A percentile compares a stretch with the other conserved stretches of the same genome.
Evolutionary conservation across 2,797 vertebrate genomes (phyloP).

Genomic region (Dendrocincla fuliginosa): DNA sequence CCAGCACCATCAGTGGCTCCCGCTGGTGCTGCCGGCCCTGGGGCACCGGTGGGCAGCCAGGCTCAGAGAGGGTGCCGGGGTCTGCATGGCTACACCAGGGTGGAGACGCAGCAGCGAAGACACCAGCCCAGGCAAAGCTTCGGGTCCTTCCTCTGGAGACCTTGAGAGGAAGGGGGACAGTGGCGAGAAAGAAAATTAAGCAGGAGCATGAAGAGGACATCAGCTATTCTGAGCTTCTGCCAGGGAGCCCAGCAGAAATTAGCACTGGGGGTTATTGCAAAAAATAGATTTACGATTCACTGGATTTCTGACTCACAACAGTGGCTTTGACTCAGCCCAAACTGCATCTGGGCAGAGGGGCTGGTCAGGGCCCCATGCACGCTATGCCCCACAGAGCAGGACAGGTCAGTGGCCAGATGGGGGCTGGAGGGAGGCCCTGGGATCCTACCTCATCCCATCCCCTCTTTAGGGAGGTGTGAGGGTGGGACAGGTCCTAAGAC

Average conservation of each 20-base stretch:
- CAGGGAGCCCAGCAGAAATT: background rate
- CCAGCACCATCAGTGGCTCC: slow-evolving; percentile 10
- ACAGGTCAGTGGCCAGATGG: fast-evolving
- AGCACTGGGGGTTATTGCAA: background rate
- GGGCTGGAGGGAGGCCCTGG: background rate
- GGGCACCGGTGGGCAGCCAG: background rate
- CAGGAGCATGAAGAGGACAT: background rate
- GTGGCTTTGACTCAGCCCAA: background rate
- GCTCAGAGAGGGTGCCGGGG: background rate
- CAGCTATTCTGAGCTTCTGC: background rate
- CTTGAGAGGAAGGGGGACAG: background rate
- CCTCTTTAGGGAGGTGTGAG: background rate
- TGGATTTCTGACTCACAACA: background rate
- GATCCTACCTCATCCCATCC: fast-evolving
- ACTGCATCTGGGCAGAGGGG: fast-evolving
- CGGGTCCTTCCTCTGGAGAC: slow-evolving; percentile 33
- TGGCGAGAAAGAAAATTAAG: slow-evolving; percentile 39
- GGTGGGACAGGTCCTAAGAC: background rate
- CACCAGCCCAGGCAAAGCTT: background rate
- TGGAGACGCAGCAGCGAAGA: background rate
- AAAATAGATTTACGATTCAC: background rate
- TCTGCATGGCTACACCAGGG: slow-evolving; percentile 37
- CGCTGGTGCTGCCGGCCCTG: fast-evolving
- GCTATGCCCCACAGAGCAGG: background rate
- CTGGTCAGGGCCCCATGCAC: fast-evolving